Evolutionary conservation across 2,888 invertebrate genomes (phyloP), one percentile per base, ranked within the genome.

Genomic region (Metopia argyrocephala): DNA sequence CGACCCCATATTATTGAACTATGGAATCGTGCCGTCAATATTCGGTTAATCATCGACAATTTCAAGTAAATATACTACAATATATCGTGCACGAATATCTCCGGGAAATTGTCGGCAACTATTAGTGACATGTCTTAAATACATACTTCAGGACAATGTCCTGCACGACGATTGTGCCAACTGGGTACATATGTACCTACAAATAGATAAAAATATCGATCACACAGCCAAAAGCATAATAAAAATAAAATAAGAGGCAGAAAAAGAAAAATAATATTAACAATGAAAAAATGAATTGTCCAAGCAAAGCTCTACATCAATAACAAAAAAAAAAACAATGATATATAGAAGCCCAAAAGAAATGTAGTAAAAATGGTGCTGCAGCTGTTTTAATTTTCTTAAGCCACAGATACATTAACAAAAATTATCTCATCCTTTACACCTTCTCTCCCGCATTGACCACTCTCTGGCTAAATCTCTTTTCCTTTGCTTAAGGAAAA

Each of bases 121-220:
- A n/a, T n/a, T n/a, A n/a, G n/a, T n/a, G n/a, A n/a, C n/a, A n/a
- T n/a, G n/a, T n/a, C n/a, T n/a, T n/a, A n/a, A n/a, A n/a, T n/a
- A n/a, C n/a, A n/a, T n/a, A n/a, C n/a, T n/a, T n/a, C n/a, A n/a
- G n/a, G n/a, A n/a, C n/a, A n/a, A n/a, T n/a, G n/a, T n/a, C n/a
- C n/a, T n/a, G n/a, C n/a, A n/a, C n/a, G n/a, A n/a, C n/a, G n/a
- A n/a, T n/a, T n/a, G n/a, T n/a, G n/a, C n/a, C n/a, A n/a, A n/a
- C n/a, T n/a, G n/a, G n/a, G n/a, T n/a, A n/a, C n/a, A n/a, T n/a
- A n/a, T n/a, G n/a, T 56, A 20, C 64, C 69, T 52, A 75, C 25
- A 75, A 76, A 76, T 74, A 74, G 59, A 78, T 61, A 70, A 78
- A 83, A 83, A 83, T 81, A 83, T 83, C 83, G 83, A 81, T 83